Evolutionary conservation across 2,888 invertebrate species (phyloP).

Genomic region (Chaitophorus viminalis): DNA sequence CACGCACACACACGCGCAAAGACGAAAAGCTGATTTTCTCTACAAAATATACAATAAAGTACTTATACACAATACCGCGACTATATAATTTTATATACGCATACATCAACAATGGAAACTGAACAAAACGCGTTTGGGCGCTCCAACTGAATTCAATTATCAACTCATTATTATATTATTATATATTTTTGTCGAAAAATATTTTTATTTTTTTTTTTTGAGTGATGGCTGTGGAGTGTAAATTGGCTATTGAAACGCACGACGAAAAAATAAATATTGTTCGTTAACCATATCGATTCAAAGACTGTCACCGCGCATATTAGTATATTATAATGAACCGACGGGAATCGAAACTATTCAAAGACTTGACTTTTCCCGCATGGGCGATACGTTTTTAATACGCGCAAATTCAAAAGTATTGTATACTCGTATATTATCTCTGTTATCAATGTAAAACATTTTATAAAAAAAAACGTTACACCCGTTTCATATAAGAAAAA

Average conservation of each 20-base stretch:
- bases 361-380: too few relatives aligned
- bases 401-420: not conserved
- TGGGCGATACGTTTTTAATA: not conserved
- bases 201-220: not conserved
- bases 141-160: constrained; percentile 37
- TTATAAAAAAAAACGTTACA: too few relatives aligned
- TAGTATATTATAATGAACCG: not conserved
- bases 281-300: constrained; percentile 28
- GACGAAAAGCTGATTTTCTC: not conserved
- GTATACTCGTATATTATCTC: not conserved
- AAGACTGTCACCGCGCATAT: not conserved
- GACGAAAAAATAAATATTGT: not conserved
- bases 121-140: constrained; percentile 19
- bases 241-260: constrained; percentile 33
- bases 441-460: too few relatives aligned
- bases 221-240: not conserved
- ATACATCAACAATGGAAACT: constrained; percentile 2
- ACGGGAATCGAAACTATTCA: constrained; percentile 7
- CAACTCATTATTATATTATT: constrained; percentile 8
- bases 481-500: too few relatives aligned
- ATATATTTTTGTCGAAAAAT: constrained; percentile 17
- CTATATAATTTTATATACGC: not conserved
- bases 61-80: not conserved
- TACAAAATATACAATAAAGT: constrained; percentile 15
- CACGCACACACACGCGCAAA: not conserved